phyloP scores from a whole-genome alignment of 92 coral and sea anemone genomes.

The Isaurus tuberculatus region DNA sequence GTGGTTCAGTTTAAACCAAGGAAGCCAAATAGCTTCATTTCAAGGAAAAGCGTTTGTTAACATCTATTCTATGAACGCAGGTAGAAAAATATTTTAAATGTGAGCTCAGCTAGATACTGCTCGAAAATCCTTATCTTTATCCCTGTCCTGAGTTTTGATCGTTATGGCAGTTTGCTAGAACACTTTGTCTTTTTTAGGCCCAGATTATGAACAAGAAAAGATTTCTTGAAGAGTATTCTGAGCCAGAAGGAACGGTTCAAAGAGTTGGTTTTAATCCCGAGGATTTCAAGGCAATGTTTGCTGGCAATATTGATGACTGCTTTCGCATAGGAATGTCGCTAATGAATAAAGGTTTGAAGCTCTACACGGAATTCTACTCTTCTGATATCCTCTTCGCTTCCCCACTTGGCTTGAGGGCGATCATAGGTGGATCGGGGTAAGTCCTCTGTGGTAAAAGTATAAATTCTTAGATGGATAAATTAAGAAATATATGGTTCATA shows the following conservation, averaged over 20 bases:
- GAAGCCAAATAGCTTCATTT: too few relatives aligned
- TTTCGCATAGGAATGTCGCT: constrained; percentile 88
- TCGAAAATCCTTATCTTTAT: too few relatives aligned
- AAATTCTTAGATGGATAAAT: too few relatives aligned
- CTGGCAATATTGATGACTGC: constrained; percentile 95
- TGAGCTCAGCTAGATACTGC: too few relatives aligned
- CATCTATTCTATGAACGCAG: too few relatives aligned
- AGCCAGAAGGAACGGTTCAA: constrained; percentile 48
- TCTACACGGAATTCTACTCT: constrained; percentile 89
- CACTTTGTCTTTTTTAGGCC: constrained; percentile 51
- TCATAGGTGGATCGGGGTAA: constrained; percentile 93
- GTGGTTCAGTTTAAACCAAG: too few relatives aligned
- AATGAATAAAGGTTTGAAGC: constrained; percentile 76
- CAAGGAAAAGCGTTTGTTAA: too few relatives aligned
- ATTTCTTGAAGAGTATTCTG: constrained; percentile 83
- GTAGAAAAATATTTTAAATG: too few relatives aligned
- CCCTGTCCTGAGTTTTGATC: background rate
- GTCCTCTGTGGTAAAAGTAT: background rate
- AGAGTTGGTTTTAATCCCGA: constrained; percentile 65
- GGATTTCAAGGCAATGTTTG: constrained; percentile 91
- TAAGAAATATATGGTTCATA: too few relatives aligned
- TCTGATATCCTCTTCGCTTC: constrained; percentile 93
- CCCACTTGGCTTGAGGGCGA: constrained; percentile 90
- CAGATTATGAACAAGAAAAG: constrained; percentile 97
- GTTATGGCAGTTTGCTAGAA: background rate